Percentiles rank a stretch among this genome's conserved stretches.
These are phyloP conservation scores for Acanthochromis polyacanthus DNA, from an alignment of 2,113 vertebrate genomes.

Conservation along the genomic window DNA sequence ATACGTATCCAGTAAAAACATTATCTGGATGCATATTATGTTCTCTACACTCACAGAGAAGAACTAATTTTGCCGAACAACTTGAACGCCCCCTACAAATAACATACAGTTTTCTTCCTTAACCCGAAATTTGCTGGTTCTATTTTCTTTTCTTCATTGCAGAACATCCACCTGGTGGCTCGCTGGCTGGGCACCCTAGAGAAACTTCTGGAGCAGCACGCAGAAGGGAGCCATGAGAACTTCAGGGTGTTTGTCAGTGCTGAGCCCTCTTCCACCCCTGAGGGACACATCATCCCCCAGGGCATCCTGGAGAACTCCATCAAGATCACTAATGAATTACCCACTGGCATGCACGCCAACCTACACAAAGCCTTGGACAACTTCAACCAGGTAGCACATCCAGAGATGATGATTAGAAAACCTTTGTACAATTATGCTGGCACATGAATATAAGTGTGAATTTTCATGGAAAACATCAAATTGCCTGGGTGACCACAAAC, in stretches of 20 bases:
- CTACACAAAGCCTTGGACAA: slow-evolving; percentile 96
- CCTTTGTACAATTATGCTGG: too few species aligned
- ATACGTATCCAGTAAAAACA: slow-evolving; percentile 41
- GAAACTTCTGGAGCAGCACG: slow-evolving; percentile 91
- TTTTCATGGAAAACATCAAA: too few species aligned
- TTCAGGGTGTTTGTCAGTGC: slow-evolving; percentile 94
- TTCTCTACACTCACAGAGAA: slow-evolving; percentile 8
- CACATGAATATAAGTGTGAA: too few species aligned
- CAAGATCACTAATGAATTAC: slow-evolving; percentile 95
- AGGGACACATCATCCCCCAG: slow-evolving; percentile 92
- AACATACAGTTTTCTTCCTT: neutral
- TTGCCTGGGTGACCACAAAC: too few species aligned
- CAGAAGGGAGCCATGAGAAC: slow-evolving; percentile 84
- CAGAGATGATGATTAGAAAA: too few species aligned
- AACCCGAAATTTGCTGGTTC: neutral
- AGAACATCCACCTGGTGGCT: slow-evolving; percentile 97
- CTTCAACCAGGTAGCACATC: slow-evolving; percentile 92
- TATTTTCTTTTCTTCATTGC: slow-evolving; percentile 10
- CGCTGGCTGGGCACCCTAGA: slow-evolving; percentile 93
- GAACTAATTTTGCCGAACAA: slow-evolving; percentile 24
- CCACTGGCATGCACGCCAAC: slow-evolving; percentile 92
- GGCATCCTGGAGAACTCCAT: slow-evolving; percentile 95
- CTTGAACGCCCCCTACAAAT: neutral
- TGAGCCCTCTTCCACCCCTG: slow-evolving; percentile 87
- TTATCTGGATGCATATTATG: slow-evolving; percentile 20